Evolutionary conservation across 2,113 vertebrate genomes (phyloP).

Genomic region (Amazona vittata): DNA sequence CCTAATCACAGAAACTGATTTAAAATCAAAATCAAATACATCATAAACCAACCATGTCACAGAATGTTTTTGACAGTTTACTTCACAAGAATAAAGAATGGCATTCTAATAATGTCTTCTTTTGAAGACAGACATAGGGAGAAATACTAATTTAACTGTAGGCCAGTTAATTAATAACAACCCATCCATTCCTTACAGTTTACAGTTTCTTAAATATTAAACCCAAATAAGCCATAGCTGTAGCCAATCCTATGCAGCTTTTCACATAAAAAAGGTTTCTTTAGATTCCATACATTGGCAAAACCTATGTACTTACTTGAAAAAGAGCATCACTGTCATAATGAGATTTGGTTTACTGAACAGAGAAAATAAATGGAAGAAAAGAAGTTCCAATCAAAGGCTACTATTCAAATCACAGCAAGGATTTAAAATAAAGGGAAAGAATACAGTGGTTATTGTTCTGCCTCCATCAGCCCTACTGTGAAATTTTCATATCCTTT

Average conservation of each 20-base stretch:
- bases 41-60: neutral
- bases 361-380: neutral
- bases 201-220: neutral
- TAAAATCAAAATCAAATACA: neutral
- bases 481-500: conserved; percentile 53
- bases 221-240: neutral
- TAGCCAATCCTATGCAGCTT: neutral
- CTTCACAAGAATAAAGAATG: neutral
- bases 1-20: neutral
- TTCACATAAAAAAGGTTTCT: neutral
- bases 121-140: neutral
- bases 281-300: neutral
- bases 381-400: conserved; percentile 16
- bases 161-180: neutral
- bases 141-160: neutral
- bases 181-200: neutral
- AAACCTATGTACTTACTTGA: neutral
- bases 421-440: conserved; percentile 23
- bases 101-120: neutral
- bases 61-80: neutral
- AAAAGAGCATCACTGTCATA: neutral
- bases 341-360: neutral
- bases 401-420: neutral
- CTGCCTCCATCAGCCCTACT: neutral
- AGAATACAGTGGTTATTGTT: conserved; percentile 4